Conservation (phyloP, 2,113 vertebrate genomes). For the Lycaon pictus region DNA sequence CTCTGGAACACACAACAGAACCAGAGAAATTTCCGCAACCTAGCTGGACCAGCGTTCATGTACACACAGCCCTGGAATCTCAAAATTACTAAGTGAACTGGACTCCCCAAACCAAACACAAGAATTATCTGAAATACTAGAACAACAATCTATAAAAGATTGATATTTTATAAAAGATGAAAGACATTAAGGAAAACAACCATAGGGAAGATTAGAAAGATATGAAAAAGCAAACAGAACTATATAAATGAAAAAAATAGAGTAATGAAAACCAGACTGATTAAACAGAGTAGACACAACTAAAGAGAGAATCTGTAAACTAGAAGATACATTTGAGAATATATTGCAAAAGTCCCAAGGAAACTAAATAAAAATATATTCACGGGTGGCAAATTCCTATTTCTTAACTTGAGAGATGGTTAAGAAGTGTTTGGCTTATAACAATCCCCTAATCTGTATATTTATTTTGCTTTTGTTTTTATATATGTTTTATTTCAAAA, state of each 20-base stretch:
- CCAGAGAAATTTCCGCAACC: neutral
- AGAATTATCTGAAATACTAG: neutral
- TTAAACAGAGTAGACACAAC: neutral
- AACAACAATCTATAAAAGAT: neutral
- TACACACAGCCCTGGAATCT: neutral
- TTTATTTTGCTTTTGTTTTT: neutral
- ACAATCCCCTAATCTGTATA: neutral
- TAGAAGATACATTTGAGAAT: neutral
- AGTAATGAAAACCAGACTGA: neutral
- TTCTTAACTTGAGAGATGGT: neutral
- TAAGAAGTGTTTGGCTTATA: neutral
- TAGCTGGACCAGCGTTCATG: neutral
- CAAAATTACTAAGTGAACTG: neutral
- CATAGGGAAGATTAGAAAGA: neutral
- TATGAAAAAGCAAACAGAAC: neutral
- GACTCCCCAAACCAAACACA: neutral
- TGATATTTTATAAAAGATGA: neutral
- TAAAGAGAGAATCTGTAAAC: neutral
- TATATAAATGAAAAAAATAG: neutral
- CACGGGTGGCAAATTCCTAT: neutral
- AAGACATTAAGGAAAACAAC: neutral
- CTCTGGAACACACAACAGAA: neutral
- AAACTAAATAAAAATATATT: constrained; percentile 10
- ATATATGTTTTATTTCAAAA: constrained; percentile 29
- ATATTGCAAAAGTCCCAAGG: neutral